These are phyloP conservation scores for Ophion slaviceki DNA, from an alignment of 2,888 invertebrate genomes.

Conservation along the genomic window DNA sequence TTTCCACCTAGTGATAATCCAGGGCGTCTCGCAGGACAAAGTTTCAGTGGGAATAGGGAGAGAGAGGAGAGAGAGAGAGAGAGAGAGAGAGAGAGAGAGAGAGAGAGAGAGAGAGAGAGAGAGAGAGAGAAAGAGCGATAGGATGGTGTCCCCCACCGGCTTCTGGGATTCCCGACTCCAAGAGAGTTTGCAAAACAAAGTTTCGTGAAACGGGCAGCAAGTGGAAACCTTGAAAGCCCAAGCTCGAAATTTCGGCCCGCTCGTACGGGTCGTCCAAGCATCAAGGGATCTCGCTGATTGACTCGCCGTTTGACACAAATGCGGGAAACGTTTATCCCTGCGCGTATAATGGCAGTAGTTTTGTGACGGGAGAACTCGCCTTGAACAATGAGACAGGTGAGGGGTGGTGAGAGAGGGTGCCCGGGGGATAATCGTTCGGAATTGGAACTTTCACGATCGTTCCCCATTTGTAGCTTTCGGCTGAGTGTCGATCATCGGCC, in stretches of 20 bases:
- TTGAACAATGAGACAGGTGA: slow-evolving; percentile 49
- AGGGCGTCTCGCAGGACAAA: slow-evolving; percentile 31
- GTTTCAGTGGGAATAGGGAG: slow-evolving; percentile 18
- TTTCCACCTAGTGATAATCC: slow-evolving; percentile 21
- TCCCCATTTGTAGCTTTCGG: slow-evolving; percentile 29
- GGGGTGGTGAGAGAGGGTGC: background rate
- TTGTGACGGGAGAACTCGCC: slow-evolving; percentile 30
- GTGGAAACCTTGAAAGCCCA: slow-evolving; percentile 6
- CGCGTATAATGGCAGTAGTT: slow-evolving; percentile 10
- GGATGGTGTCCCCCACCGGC: background rate
- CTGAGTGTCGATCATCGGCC: slow-evolving; percentile 12
- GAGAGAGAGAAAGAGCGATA: background rate
- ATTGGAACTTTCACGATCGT: slow-evolving; percentile 49
- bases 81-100: background rate
- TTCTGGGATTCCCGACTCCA: slow-evolving; percentile 21
- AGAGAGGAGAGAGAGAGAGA: background rate
- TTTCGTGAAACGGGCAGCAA: slow-evolving; percentile 2
- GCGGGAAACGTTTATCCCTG: slow-evolving; percentile 51
- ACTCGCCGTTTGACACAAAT: slow-evolving; percentile 32
- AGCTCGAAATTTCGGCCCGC: slow-evolving; percentile 17
- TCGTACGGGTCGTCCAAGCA: slow-evolving; percentile 5
- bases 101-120: slow-evolving; percentile 11
- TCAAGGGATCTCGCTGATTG: slow-evolving; percentile 13
- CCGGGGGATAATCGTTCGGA: slow-evolving; percentile 50
- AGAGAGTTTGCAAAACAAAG: slow-evolving; percentile 42